Evolutionary conservation across 2,113 vertebrate species (phyloP), one percentile per base, ranked within the genome.

Genomic region (Syrrhaptes paradoxus): DNA sequence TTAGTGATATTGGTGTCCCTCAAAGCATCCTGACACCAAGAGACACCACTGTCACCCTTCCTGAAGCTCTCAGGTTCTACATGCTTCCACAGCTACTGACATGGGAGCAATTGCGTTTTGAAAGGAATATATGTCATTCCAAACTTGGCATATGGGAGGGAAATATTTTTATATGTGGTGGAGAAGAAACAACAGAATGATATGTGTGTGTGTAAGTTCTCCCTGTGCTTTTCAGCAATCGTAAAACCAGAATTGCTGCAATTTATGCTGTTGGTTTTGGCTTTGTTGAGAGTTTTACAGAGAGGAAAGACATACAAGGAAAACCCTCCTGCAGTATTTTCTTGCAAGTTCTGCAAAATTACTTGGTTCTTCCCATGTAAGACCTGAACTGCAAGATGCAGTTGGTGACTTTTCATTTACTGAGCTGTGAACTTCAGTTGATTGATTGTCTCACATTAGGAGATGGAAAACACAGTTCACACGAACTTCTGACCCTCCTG

Each of bases 11-110:
- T 62, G 14, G 8, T 36, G 14, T 45, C 1, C 36, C 22, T 67
- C 43, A 65, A 62, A 73, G 22, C 6, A 18, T 52, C 17, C 32
- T 76, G 34, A 73, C 15, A 3, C 5, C 13, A 89, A 84, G 29
- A 55, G 11, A 4, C 4, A 43, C 6, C 28, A 22, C 14, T 59
- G 7, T 26, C 6, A 80, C 7, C 4, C 38, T 93, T 80, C 70
- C 11, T 51, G 55, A 82, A 83, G 45, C 61, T 73, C 16, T 72
- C 17, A 66, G 16, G 21, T 7, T 46, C 19, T 65, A 18, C 25
- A 32, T 52, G 13, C 16, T 5, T 78, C 36, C 0, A 0, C 10
- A n/a, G 15, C 7, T 72, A n/a, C 28, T 43, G 68, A 73, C 17
- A 57, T 0, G 1, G 13, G 13, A 80, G 4, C 48, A 66, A 45